phyloP scores from a whole-genome alignment of 1,140 invertebrate genomes.

The Polypedilum pembai region DNA sequence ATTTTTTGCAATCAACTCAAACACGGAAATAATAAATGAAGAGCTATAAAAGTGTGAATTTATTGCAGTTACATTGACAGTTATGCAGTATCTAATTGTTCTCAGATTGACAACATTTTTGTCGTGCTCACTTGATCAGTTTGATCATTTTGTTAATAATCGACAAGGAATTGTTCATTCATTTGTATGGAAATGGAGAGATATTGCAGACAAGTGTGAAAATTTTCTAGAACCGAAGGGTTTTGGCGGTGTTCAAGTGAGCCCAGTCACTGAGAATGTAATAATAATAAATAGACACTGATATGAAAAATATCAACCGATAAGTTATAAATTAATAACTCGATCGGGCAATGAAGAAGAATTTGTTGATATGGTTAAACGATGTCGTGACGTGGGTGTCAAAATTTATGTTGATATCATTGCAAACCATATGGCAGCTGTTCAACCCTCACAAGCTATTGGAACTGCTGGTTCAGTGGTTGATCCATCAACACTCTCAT shows the following conservation, averaged over 20 bases:
- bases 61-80: too few species aligned
- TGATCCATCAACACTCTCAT: slow-evolving; percentile 41
- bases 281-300: slow-evolving; percentile 50
- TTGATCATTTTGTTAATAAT: slow-evolving; percentile 38
- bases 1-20: too few species aligned
- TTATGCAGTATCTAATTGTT: too few species aligned
- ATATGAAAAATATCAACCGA: slow-evolving; percentile 82
- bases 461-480: slow-evolving; percentile 50
- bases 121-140: slow-evolving; percentile 30
- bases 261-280: slow-evolving; percentile 42
- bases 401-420: slow-evolving; percentile 68
- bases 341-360: slow-evolving; percentile 66
- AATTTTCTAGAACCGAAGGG: slow-evolving; percentile 60
- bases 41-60: too few species aligned
- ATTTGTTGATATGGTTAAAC: slow-evolving; percentile 65
- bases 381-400: slow-evolving; percentile 66
- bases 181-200: slow-evolving; percentile 69
- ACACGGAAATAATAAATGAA: too few species aligned
- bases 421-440: slow-evolving; percentile 68
- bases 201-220: slow-evolving; percentile 70
- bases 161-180: slow-evolving; percentile 53
- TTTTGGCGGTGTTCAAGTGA: slow-evolving; percentile 65
- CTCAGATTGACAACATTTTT: too few species aligned
- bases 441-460: slow-evolving; percentile 39
- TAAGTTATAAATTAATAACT: slow-evolving; percentile 68